Evolutionary conservation across 1,140 invertebrate species (phyloP).

Genomic region (Dendrolimus punctatus): DNA sequence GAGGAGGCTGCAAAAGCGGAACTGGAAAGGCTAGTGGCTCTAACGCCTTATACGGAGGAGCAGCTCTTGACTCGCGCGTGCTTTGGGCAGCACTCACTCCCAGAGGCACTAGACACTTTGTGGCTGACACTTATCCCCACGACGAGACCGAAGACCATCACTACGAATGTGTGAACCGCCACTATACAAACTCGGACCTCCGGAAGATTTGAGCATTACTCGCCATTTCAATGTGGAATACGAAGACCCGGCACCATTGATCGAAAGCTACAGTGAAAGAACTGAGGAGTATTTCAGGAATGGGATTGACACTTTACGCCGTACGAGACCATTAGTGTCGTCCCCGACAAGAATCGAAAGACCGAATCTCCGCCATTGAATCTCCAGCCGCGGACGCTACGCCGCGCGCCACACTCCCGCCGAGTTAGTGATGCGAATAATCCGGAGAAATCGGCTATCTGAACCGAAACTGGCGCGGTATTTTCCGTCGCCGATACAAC

Average conservation of each 20-base stretch:
- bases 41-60: constrained; percentile 54
- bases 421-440: constrained; percentile 77
- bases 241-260: constrained; percentile 79
- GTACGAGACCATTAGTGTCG: constrained; percentile 75
- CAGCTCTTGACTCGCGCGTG: constrained; percentile 76
- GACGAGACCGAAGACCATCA: constrained; percentile 78
- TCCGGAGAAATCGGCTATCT: constrained; percentile 63
- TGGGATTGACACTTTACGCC: constrained; percentile 66
- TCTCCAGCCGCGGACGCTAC: constrained; percentile 75
- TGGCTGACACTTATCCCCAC: constrained; percentile 75
- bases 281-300: constrained; percentile 58
- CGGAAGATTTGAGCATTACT: constrained; percentile 66
- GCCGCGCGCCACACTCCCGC: constrained; percentile 73
- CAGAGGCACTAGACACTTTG: constrained; percentile 81
- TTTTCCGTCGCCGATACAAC: constrained; percentile 66
- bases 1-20: constrained; percentile 55
- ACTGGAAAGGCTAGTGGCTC: constrained; percentile 53
- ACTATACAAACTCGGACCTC: constrained; percentile 64
- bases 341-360: constrained; percentile 86
- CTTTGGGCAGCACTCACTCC: constrained; percentile 89
- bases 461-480: constrained; percentile 66
- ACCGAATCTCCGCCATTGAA: constrained; percentile 83
- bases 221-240: constrained; percentile 83
- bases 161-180: constrained; percentile 82
- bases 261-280: constrained; percentile 77